phyloP scores from a whole-genome alignment of 2,113 vertebrate species.

The Brevimyrus niger region DNA sequence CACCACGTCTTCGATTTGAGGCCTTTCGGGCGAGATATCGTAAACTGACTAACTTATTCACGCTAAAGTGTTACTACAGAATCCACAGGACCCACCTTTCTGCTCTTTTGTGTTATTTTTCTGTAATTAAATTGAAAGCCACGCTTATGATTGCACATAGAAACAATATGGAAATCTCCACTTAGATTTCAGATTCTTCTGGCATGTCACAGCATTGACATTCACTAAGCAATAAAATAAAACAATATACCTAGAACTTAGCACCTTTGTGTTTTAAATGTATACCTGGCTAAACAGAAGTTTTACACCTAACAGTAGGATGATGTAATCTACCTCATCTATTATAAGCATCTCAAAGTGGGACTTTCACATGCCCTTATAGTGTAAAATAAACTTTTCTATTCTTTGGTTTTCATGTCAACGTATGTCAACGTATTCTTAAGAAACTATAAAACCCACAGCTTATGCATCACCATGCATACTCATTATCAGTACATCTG shows the following conservation, averaged over 20 bases:
- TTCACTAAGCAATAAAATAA: background rate
- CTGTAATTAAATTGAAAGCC: background rate
- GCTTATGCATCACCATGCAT: no score
- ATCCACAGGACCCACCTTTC: background rate
- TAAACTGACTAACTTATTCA: background rate
- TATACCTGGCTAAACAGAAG: background rate
- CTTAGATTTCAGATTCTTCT: background rate
- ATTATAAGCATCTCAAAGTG: no score
- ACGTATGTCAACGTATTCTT: no score
- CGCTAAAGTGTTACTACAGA: background rate
- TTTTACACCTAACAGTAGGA: no score
- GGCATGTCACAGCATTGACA: background rate
- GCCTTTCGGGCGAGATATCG: background rate
- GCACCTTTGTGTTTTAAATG: background rate
- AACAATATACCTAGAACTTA: background rate
- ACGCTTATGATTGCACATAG: background rate
- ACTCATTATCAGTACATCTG: no score
- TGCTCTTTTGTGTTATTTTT: background rate
- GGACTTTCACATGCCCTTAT: no score
- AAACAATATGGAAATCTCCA: background rate
- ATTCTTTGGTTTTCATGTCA: no score
- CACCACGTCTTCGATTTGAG: background rate
- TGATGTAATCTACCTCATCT: no score
- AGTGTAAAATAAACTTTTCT: no score
- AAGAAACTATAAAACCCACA: no score